Evolutionary conservation across 2,113 vertebrate species (phyloP).

Genomic region (Pterocles gutturalis): DNA sequence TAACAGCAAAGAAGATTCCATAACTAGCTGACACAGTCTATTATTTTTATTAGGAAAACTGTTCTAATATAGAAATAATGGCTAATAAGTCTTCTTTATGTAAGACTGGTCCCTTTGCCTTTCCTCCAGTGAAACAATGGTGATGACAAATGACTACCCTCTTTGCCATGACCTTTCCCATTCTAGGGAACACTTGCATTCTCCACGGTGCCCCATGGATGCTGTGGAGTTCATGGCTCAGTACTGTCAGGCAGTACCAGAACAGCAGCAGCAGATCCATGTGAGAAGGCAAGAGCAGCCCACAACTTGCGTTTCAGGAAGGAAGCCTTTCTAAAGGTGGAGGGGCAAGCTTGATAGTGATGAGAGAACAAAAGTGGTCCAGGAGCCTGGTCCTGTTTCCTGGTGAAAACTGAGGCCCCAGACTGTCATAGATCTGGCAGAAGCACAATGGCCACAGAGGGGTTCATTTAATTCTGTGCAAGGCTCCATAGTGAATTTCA

Average conservation of each 20-base stretch:
- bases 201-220: fast-evolving
- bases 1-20: neutral
- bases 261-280: neutral
- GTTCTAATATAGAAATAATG: neutral
- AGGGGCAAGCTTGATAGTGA: neutral
- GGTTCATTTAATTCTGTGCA: neutral
- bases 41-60: neutral
- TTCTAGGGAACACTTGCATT: neutral
- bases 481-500: neutral
- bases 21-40: neutral
- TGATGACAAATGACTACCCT: neutral
- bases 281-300: neutral
- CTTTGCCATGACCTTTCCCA: neutral
- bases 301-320: neutral
- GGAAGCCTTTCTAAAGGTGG: neutral
- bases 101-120: neutral
- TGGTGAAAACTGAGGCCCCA: neutral
- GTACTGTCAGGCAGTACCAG: no score
- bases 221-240: fast-evolving
- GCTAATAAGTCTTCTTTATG: fast-evolving
- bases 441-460: neutral
- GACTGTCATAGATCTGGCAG: neutral
- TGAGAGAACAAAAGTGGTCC: neutral
- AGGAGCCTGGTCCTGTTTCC: neutral
- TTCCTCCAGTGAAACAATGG: neutral